Evolutionary conservation across 2,797 vertebrate species (phyloP).

Genomic region (Dromococcyx pavoninus): DNA sequence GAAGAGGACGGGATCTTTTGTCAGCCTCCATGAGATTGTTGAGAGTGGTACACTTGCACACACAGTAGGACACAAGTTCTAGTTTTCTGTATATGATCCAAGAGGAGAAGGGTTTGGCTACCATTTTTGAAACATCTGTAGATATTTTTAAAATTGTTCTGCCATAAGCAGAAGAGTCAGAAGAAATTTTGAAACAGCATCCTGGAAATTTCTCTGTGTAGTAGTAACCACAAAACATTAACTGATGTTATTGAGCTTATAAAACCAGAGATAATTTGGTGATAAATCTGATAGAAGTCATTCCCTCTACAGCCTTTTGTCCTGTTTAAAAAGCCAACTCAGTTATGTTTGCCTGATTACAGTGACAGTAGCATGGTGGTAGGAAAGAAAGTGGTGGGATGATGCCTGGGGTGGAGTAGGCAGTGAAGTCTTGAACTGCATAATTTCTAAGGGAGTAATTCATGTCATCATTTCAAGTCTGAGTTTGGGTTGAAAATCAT

Average conservation of each 20-base stretch:
- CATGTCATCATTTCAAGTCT: neutral
- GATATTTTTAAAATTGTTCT: neutral
- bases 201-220: neutral
- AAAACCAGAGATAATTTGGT: neutral
- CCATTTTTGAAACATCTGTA: neutral
- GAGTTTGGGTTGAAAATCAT: neutral
- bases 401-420: neutral
- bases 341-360: neutral
- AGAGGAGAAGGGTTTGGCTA: neutral
- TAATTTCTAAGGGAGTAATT: neutral
- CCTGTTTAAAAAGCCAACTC: neutral
- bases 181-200: neutral
- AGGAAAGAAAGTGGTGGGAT: neutral
- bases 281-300: neutral
- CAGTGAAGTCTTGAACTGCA: neutral
- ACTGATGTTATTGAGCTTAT: neutral
- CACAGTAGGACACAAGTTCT: neutral
- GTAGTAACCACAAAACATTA: neutral
- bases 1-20: neutral
- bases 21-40: neutral
- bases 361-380: neutral
- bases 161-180: neutral
- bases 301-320: neutral
- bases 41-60: neutral
- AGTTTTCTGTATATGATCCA: neutral